Evolutionary conservation across 2,888 invertebrate species (phyloP), one percentile per base, ranked within the genome.

Genomic region (Parascotia fuliginaria): DNA sequence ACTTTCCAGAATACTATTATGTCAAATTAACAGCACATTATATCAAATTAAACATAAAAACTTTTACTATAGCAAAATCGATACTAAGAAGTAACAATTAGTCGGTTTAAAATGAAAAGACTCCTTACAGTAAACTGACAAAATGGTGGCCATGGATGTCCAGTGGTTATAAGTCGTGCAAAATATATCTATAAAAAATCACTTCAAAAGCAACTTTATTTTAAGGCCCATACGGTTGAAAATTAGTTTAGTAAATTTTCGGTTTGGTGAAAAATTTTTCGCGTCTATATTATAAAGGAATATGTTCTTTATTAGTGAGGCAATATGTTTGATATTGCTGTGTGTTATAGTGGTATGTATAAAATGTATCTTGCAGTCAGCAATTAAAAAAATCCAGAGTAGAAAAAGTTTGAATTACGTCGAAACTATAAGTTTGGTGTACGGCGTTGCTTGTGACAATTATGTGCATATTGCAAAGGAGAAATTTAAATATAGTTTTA

Each of bases 331-430:
- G 34, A 3, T 22, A 39, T 49, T 59, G 1, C 0, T 9, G 19
- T 47, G 14, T 2, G 1, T 4, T 11, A 0, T 27, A 6, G 6
- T 41, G 49, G 55, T 45, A 55, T 58, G 55, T 38, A 32, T 46
- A 41, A 44, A 44, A 63, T 55, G 44, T 58, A 43, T 46, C 46
- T 31, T 38, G 13, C 22, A 15, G 33, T 12, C 14, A 33, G 52
- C 69, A 80, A 79, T 81, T 79, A 79, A 80, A 81, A 80, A 80
- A 80, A 70, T 63, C 54, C 45, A 3, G 1, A 1, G 16, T n/a
- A 0, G 22, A 63, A 66, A 66, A 63, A 54, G 31, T 29, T 9
- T 3, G 37, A 14, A 42, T 63, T 63, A 55, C 33, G 48, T 37
- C 31, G 29, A 48, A 66, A 49, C 27, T 59, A 48, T 28, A 54